Evolutionary conservation across 2,113 vertebrate species (phyloP).

Genomic region (rabbit (Oryctolagus cuniculus)): DNA sequence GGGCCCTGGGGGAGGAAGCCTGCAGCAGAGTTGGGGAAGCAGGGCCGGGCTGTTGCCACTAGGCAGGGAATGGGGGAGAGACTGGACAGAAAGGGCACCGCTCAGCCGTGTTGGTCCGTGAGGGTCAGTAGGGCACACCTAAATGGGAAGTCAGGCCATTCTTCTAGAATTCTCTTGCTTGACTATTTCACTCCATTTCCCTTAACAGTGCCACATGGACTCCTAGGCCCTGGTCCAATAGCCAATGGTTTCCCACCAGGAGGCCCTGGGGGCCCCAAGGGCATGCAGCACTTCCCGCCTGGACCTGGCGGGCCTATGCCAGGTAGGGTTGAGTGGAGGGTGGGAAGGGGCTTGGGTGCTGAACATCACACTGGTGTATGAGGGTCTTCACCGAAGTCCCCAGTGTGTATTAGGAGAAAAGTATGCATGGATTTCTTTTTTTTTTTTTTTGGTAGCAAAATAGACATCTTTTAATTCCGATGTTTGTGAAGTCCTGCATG

Average conservation of each 20-base stretch:
- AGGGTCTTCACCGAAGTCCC: too few species aligned
- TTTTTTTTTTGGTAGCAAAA: too few species aligned
- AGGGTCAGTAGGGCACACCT: not conserved
- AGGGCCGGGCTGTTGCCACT: not conserved
- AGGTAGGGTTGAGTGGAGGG: constrained; percentile 72
- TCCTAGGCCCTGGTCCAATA: constrained; percentile 91
- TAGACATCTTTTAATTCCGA: too few species aligned
- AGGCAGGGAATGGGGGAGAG: not conserved
- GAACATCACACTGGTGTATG: not conserved
- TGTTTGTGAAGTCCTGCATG: too few species aligned
- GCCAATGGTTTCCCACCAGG: constrained; percentile 93
- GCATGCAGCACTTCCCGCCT: constrained; percentile 93
- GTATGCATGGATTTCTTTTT: too few species aligned
- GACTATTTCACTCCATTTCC: not conserved
- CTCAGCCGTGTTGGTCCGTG: constrained; percentile 49
- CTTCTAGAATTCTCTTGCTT: not conserved
- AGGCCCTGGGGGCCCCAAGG: constrained; percentile 86
- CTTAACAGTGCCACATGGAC: constrained; percentile 88
- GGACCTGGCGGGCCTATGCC: constrained; percentile 88
- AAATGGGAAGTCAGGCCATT: not conserved
- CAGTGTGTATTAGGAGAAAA: too few species aligned
- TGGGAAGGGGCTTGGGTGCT: not conserved
- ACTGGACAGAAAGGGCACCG: not conserved
- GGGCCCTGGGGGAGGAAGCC: constrained; percentile 70
- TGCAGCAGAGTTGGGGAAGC: not conserved